Conservation (phyloP, 2,888 invertebrate species). For the Amblyjoppa fuscipennis region DNA sequence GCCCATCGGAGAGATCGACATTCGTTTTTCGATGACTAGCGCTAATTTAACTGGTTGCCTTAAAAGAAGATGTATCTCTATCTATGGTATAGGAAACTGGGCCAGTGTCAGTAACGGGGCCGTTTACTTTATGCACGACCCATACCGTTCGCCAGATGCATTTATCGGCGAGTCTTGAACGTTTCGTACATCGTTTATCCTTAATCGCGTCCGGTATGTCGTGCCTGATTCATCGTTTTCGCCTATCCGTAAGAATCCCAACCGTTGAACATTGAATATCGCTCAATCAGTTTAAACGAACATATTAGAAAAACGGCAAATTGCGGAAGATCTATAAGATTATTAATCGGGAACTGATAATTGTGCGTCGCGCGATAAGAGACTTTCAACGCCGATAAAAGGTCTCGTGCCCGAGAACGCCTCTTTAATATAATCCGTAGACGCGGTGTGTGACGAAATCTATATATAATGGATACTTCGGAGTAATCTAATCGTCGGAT, state of each 20-base stretch:
- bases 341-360: not conserved
- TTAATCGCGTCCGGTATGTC: not conserved
- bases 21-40: not conserved
- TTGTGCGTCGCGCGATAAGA: not conserved
- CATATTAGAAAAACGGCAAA: too few species aligned
- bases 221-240: not conserved
- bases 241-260: not conserved
- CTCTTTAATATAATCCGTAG: not conserved
- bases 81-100: not conserved
- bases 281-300: not conserved
- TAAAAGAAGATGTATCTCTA: conserved; percentile 5
- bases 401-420: not conserved
- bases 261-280: not conserved
- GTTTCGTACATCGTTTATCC: not conserved
- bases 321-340: too few species aligned
- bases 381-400: not conserved
- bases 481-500: not conserved
- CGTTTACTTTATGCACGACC: not conserved
- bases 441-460: not conserved
- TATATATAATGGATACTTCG: not conserved
- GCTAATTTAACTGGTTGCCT: not conserved
- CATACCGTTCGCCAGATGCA: not conserved
- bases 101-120: not conserved
- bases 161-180: not conserved
- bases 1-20: not conserved